These are phyloP conservation scores for Phainopepla nitens DNA, from an alignment of 2,113 vertebrate genomes.

Conservation along the genomic window DNA sequence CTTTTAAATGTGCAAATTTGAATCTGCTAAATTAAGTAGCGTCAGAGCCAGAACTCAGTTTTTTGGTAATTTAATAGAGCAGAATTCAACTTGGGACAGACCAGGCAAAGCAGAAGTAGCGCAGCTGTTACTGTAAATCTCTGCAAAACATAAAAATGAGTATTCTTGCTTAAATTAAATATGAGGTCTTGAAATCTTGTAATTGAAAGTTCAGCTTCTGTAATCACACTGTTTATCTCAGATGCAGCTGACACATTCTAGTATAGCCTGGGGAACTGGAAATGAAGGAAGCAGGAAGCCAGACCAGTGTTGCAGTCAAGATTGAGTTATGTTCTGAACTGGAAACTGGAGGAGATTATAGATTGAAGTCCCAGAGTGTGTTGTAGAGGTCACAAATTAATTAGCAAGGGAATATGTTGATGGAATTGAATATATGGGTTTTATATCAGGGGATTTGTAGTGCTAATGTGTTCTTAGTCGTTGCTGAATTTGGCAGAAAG, in stretches of 20 bases:
- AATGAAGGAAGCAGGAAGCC: neutral
- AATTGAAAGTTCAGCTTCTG: neutral
- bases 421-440: neutral
- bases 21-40: neutral
- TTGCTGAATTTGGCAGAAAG: neutral
- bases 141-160: neutral
- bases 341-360: neutral
- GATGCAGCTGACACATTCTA: neutral
- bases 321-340: neutral
- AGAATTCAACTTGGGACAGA: neutral
- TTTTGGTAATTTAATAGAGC: neutral
- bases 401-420: neutral
- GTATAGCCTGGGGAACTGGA: neutral
- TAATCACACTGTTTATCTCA: neutral
- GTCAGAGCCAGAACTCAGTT: neutral
- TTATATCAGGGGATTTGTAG: neutral
- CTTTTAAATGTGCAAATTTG: neutral
- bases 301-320: neutral
- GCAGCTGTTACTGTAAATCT: neutral
- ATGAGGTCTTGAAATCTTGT: neutral
- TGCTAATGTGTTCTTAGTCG: neutral
- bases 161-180: neutral
- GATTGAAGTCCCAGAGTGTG: neutral
- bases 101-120: neutral
- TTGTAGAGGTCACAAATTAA: neutral